These are phyloP conservation scores for Loris lydekkerianus DNA, from an alignment of 2,797 vertebrate species.

Conservation along the genomic window DNA sequence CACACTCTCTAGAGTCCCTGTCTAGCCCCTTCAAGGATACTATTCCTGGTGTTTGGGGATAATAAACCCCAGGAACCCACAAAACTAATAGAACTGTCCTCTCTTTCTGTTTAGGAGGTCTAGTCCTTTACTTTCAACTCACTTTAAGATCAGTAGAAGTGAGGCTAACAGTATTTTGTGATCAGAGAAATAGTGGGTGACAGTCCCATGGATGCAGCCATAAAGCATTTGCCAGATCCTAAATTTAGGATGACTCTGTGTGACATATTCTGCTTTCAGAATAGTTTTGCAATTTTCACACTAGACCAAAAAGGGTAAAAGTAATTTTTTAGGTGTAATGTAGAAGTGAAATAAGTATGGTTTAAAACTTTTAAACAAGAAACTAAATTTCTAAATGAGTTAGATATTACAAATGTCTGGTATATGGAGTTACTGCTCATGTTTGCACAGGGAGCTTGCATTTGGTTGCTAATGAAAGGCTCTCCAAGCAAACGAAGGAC, in stretches of 20 bases:
- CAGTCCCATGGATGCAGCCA: conserved; percentile 83
- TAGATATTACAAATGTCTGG: conserved; percentile 89
- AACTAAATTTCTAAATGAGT: conserved; percentile 90
- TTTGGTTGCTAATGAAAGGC: conserved; percentile 95
- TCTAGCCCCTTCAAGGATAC: conserved; percentile 86
- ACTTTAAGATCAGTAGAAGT: conserved; percentile 86
- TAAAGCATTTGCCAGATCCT: conserved; percentile 88
- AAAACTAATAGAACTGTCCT: conserved; percentile 85
- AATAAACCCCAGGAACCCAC: conserved; percentile 79
- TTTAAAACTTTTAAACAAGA: conserved; percentile 81
- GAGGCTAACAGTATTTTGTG: conserved; percentile 83
- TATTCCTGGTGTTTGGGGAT: conserved; percentile 85
- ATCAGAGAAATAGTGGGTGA: conserved; percentile 79
- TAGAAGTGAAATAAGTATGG: neutral
- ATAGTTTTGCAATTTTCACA: conserved; percentile 89
- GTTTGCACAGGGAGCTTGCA: conserved; percentile 89
- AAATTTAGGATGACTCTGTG: conserved; percentile 90
- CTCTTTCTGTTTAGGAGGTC: conserved; percentile 87
- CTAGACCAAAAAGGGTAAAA: conserved; percentile 78
- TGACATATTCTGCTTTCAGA: conserved; percentile 91
- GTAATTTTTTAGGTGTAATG: conserved; percentile 50
- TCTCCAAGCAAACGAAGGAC: conserved; percentile 90
- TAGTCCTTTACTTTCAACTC: conserved; percentile 88
- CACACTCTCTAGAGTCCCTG: conserved; percentile 83
- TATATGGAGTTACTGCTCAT: conserved; percentile 90